Percentiles rank a stretch among this genome's conserved stretches.
These are phyloP conservation scores for Entomobrya multifasciata DNA, from an alignment of 2,888 invertebrate species.

Conservation along the genomic window DNA sequence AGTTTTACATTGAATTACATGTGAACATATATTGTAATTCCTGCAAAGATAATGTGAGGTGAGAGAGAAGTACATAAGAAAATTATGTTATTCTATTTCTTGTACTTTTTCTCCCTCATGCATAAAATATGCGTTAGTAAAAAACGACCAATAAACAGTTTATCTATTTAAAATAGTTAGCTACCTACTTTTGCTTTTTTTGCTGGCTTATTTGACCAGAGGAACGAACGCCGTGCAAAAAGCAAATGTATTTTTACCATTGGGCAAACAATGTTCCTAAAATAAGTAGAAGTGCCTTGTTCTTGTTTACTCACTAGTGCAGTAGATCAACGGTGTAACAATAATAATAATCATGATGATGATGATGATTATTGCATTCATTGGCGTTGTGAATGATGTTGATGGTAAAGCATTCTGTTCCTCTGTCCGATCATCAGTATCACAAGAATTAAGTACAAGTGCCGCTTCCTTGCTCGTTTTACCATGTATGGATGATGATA, in stretches of 20 bases:
- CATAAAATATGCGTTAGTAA: too few species aligned
- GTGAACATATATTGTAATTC: too few species aligned
- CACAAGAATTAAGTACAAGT: too few species aligned
- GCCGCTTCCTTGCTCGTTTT: conserved; percentile 59
- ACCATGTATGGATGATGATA: not conserved
- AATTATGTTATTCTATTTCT: too few species aligned
- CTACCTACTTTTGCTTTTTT: conserved; percentile 45
- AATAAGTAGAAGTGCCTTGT: conserved; percentile 2
- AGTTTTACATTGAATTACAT: too few species aligned
- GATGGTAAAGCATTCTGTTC: conserved; percentile 26
- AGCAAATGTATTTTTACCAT: conserved; percentile 4
- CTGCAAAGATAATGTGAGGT: not conserved
- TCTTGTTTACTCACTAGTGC: conserved; percentile 35
- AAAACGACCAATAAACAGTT: not conserved
- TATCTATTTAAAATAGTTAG: not conserved
- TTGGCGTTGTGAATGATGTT: not conserved
- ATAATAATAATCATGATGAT: conserved; percentile 18
- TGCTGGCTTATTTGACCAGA: conserved; percentile 54
- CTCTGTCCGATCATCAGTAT: not conserved
- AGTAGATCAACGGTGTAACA: conserved; percentile 41
- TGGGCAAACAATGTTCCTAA: not conserved
- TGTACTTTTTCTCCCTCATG: too few species aligned
- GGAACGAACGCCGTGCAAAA: conserved; percentile 41
- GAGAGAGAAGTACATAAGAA: not conserved
- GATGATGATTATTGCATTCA: not conserved